phyloP scores from a whole-genome alignment of 2,797 vertebrate species.

The Taenioides sp. region DNA sequence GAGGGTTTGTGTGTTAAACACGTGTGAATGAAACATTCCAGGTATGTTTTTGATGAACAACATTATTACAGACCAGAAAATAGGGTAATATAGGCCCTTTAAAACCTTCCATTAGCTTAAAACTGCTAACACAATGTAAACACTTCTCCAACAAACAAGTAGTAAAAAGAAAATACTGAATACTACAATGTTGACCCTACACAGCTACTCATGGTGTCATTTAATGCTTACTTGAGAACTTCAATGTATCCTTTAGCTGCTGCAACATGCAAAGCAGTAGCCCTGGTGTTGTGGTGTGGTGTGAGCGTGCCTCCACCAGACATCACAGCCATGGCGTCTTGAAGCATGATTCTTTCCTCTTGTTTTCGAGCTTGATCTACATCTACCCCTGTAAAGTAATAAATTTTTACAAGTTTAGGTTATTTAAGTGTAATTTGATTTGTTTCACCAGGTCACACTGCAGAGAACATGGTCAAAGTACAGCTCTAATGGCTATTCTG shows the following conservation, averaged over 20 bases:
- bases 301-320: conserved; percentile 70
- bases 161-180: too few relatives aligned
- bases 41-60: too few relatives aligned
- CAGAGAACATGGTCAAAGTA: neutral
- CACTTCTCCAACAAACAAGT: too few relatives aligned
- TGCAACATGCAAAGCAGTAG: conserved; percentile 82
- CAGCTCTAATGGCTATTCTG: too few relatives aligned
- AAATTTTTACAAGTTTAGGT: neutral
- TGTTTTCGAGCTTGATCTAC: conserved; percentile 80
- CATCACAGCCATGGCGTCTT: conserved; percentile 75
- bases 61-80: too few relatives aligned
- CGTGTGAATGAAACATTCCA: too few relatives aligned
- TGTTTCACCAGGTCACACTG: neutral
- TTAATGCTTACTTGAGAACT: conserved; percentile 81
- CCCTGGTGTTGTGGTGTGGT: conserved; percentile 83
- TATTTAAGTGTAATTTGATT: neutral
- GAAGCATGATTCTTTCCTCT: conserved; percentile 84
- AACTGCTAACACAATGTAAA: too few relatives aligned
- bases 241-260: conserved; percentile 86
- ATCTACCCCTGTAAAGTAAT: conserved; percentile 74
- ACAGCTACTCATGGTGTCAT: neutral
- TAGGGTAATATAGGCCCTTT: too few relatives aligned
- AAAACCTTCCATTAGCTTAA: too few relatives aligned
- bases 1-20: too few relatives aligned
- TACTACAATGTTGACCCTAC: neutral